Evolutionary conservation across 2,113 vertebrate genomes (phyloP), one percentile per base, ranked within the genome.

Genomic region (Poecilia latipinna): DNA sequence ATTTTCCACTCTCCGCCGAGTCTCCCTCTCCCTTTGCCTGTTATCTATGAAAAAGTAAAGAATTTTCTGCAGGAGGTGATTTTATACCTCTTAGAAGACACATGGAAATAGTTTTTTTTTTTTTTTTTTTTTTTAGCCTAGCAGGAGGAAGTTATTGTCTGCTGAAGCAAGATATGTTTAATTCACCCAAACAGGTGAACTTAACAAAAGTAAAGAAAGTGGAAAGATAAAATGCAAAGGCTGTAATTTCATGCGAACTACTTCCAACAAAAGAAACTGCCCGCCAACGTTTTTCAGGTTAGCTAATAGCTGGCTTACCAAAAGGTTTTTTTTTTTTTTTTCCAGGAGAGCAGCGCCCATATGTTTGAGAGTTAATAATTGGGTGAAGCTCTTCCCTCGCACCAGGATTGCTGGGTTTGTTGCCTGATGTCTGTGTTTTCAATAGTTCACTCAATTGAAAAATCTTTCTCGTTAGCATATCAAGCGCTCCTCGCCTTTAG

Each of bases 1-100:
- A 79, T 88, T 87, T 66, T 63, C 75, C 26, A 68, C 75, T 65
- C 65, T 65, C 29, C 76, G 69, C 74, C 57, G 85, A 65, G n/a
- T 74, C 83, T 76, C 65, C 66, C 62, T 63, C 44, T 78, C 80
- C 66, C 24, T 29, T 64, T 29, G 70, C 65, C 72, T 54, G 31
- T 71, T 75, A 75, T 42, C 60, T 48, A 33, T 26, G 66, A 78
- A 82, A 86, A 83, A 88, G 37, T 39, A n/a, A 44, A 68, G 26
- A 44, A 37, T 69, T 79, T 72, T 73, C 69, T 65, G 61, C 7
- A 8, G 66, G 62, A 66, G 54, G 65, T 8, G 22, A 74, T 67
- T 77, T 67, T 22, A 77, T 79, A 78, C 67, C 64, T 84, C 84
- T 64, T 77, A 65, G 76, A 82, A 48, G 65, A 68, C 64, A 82